These are phyloP conservation scores for Zygaena filipendulae DNA, from an alignment of 2,888 invertebrate species.

Conservation along the genomic window DNA sequence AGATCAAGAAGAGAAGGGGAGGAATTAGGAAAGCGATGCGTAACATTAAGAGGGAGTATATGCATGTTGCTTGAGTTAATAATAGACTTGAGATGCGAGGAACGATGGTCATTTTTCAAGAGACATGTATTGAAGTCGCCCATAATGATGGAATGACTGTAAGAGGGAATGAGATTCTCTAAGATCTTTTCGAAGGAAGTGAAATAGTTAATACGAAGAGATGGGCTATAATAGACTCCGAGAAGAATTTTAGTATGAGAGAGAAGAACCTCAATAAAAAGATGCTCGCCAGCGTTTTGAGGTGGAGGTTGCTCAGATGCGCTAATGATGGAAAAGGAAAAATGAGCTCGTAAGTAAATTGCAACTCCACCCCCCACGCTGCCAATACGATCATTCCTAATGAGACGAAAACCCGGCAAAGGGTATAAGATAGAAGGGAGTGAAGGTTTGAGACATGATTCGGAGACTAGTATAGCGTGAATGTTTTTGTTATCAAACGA, in stretches of 20 bases:
- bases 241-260: constrained; percentile 1
- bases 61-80: no score
- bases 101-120: no score
- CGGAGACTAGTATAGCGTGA: no score
- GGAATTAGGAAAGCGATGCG: no score
- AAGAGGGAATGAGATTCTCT: constrained; percentile 1
- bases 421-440: not conserved
- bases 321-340: not conserved
- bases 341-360: constrained; percentile 1
- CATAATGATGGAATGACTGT: no score
- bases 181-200: not conserved
- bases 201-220: constrained; percentile 1
- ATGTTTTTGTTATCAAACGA: not conserved
- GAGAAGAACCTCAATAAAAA: constrained; percentile 1
- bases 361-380: no score
- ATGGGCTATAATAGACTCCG: constrained; percentile 3
- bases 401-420: not conserved
- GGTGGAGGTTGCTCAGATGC: not conserved
- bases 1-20: no score
- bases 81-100: no score
- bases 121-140: no score
- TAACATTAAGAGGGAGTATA: no score
- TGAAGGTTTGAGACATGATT: not conserved
- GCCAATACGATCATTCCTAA: no score
- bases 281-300: constrained; percentile 1